Percentiles rank a stretch among this genome's conserved stretches.
Conservation (phyloP, 2,113 vertebrate species). For the Onychostruthus taczanowskii region DNA sequence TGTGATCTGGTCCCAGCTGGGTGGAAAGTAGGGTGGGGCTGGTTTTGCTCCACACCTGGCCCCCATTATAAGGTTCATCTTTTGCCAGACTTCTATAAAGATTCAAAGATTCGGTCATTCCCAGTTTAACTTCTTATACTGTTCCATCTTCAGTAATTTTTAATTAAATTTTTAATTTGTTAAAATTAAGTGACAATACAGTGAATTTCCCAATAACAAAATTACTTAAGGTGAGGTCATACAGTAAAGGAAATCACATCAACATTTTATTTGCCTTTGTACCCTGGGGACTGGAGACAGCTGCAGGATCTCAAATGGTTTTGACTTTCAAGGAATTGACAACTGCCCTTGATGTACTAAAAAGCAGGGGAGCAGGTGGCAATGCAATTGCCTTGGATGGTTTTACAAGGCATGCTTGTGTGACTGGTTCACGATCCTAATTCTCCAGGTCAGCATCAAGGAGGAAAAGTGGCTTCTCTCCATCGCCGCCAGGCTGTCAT, state of each 20-base stretch:
- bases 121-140: background rate
- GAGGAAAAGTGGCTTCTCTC: constrained; percentile 17
- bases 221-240: background rate
- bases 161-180: background rate
- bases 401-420: background rate
- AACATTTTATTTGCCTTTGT: background rate
- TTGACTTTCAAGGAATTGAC: constrained; percentile 19
- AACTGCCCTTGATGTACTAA: constrained; percentile 6
- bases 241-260: background rate
- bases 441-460: constrained; percentile 32
- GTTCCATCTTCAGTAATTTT: background rate
- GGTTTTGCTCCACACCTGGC: background rate
- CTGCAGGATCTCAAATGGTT: background rate
- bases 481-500: background rate
- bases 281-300: background rate
- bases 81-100: background rate
- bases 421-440: constrained; percentile 26
- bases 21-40: background rate
- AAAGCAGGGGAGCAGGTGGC: constrained; percentile 1
- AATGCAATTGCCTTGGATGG: background rate
- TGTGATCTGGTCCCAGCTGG: background rate
- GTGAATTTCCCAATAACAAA: background rate
- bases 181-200: background rate
- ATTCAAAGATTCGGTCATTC: background rate
- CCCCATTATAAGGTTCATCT: rapidly evolving